Percentiles rank a stretch among this genome's conserved stretches.
Evolutionary conservation across 1,140 invertebrate species (phyloP).

Genomic region (Metaphire vulgaris): DNA sequence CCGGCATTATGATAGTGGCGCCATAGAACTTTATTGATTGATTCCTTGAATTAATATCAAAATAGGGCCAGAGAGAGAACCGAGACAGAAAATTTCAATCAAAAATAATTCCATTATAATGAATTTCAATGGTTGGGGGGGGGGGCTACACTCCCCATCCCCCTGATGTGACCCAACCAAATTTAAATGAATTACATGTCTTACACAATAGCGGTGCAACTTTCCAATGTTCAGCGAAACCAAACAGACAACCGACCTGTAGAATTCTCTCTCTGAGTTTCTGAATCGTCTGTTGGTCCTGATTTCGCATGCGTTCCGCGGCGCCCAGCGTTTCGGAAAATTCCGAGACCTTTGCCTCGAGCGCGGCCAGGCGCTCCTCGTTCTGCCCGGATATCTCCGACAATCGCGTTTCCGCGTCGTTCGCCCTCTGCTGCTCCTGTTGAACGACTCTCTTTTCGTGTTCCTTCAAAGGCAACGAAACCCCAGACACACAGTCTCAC

Average conservation of each 20-base stretch:
- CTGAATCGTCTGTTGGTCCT: constrained; percentile 68
- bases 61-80: too few species aligned
- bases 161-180: too few species aligned
- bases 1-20: too few species aligned
- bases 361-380: constrained; percentile 67
- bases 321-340: constrained; percentile 70
- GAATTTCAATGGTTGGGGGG: too few species aligned
- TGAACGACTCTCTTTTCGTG: constrained; percentile 30
- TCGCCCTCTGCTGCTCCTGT: constrained; percentile 44
- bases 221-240: constrained; percentile 51
- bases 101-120: too few species aligned
- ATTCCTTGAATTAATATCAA: too few species aligned
- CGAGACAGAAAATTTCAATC: too few species aligned
- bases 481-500: too few species aligned
- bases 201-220: too few species aligned
- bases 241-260: constrained; percentile 39
- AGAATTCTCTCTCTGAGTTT: constrained; percentile 59
- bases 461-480: not conserved
- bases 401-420: constrained; percentile 45
- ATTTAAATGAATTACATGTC: too few species aligned
- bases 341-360: constrained; percentile 72
- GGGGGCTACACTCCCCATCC: too few species aligned
- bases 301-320: constrained; percentile 66
- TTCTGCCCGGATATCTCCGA: constrained; percentile 52
- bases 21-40: too few species aligned